Evolutionary conservation across 1,140 invertebrate genomes (phyloP), one percentile per base, ranked within the genome.

Genomic region (Drosophila ohnishii): DNA sequence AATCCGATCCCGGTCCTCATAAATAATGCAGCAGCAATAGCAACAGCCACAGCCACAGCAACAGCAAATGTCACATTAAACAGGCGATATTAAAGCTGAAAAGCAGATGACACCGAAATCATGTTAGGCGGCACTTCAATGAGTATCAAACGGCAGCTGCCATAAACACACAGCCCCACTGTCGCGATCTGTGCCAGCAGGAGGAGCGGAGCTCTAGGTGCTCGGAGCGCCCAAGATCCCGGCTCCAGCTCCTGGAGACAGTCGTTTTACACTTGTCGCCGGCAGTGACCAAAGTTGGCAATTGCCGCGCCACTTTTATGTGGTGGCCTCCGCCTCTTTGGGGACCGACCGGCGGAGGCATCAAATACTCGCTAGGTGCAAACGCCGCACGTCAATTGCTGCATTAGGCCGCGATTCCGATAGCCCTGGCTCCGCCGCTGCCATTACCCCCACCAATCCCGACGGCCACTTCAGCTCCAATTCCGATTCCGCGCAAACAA

Each of bases 81-180:
- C 84, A 84, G 77, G 80, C 85, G 62, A 88, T 88, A 88, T 88
- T 88, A 78, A 88, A 88, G 84, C 84, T 88, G 84, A 88, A 88
- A 88, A 88, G 84, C 85, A 88, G 84, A 88, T 88, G 84, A 88
- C 84, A 88, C 84, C 84, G 80, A 88, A 88, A 88, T 88, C 84
- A 88, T 88, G 84, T 88, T 88, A 80, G 84, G 84, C 84, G 84
- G 84, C 84, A 88, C 84, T 88, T 88, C 84, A 88, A 88, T 88
- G 84, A 88, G 80, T 89, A 88, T 88, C 84, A 88, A 88, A 88
- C 84, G 84, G 84, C 84, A 88, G 84, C 84, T 88, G 84, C 84
- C 84, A 88, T 88, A 88, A 88, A 89, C 84, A 88, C 84, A 88
- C 83, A 87, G 78, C 53, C 79, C 76, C 80, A 70, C 79, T 70